Evolutionary conservation across 1,140 invertebrate species (phyloP).

Genomic region (Cydia amplana): DNA sequence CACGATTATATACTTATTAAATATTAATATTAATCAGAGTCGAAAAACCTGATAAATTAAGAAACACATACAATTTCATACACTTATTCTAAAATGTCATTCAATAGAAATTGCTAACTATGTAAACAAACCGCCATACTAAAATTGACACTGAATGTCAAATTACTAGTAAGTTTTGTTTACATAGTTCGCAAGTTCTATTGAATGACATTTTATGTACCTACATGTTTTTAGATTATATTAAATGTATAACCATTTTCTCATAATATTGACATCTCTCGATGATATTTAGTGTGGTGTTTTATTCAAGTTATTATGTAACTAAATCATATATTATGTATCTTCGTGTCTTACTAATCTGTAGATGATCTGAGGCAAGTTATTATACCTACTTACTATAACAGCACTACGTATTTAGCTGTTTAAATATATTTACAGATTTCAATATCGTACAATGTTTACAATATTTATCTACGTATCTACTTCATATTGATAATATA

Average conservation of each 20-base stretch:
- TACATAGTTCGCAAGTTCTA: no score
- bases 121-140: no score
- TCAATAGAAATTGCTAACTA: no score
- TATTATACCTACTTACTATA: constrained; percentile 8
- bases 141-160: no score
- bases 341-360: background rate
- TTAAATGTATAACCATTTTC: constrained; percentile 36
- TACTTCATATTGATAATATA: constrained; percentile 13
- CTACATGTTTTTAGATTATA: constrained; percentile 34
- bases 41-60: constrained; percentile 66
- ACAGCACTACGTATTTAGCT: background rate
- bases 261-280: constrained; percentile 4
- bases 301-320: constrained; percentile 6
- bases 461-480: background rate
- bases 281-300: constrained; percentile 28
- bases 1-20: constrained; percentile 23
- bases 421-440: background rate
- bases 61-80: constrained; percentile 43
- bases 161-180: no score
- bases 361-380: constrained; percentile 33
- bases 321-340: background rate
- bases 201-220: no score
- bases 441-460: background rate
- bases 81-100: constrained; percentile 34
- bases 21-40: constrained; percentile 32